These are phyloP conservation scores for Branchipolynoe longqiensis DNA, from an alignment of 2,888 invertebrate genomes.

Conservation along the genomic window DNA sequence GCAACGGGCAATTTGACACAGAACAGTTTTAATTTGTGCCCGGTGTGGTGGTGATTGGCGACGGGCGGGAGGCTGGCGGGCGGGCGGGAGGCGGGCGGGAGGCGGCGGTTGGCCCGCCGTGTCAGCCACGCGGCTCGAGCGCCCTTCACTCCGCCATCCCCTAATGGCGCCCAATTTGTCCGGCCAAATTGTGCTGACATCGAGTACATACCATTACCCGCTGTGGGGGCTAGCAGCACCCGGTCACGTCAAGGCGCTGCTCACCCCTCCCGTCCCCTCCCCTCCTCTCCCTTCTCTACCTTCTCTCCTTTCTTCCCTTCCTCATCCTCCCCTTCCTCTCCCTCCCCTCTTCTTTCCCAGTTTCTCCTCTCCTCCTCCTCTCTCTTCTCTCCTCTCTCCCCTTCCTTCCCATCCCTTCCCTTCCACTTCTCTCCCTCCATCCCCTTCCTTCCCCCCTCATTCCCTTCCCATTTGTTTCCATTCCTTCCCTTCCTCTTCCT, in stretches of 20 bases:
- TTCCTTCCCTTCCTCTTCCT: no score
- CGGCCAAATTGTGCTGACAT: slow-evolving; percentile 60
- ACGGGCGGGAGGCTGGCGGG: slow-evolving; percentile 1
- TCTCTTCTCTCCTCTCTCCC: no score
- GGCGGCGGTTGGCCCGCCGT: slow-evolving; percentile 3
- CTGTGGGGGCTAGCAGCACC: background rate
- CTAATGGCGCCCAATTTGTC: slow-evolving; percentile 60
- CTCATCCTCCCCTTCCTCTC: no score
- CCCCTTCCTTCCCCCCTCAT: no score
- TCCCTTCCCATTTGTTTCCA: no score
- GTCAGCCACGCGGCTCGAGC: slow-evolving; percentile 47
- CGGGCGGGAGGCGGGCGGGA: slow-evolving; percentile 14
- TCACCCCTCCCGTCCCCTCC: background rate
- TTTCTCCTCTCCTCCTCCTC: no score
- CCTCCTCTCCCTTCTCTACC: background rate
- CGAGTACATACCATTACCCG: slow-evolving; percentile 57
- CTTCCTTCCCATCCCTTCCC: no score
- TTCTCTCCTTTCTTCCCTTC: background rate
- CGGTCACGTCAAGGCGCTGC: background rate
- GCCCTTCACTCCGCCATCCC: slow-evolving; percentile 27
- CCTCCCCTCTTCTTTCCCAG: no score
- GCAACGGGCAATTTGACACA: slow-evolving; percentile 56
- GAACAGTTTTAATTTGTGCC: slow-evolving; percentile 52
- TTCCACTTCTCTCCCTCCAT: no score
- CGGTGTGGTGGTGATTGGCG: slow-evolving; percentile 40